phyloP scores from a whole-genome alignment of 2,797 vertebrate species.

The Lycodopsis pacificus region DNA sequence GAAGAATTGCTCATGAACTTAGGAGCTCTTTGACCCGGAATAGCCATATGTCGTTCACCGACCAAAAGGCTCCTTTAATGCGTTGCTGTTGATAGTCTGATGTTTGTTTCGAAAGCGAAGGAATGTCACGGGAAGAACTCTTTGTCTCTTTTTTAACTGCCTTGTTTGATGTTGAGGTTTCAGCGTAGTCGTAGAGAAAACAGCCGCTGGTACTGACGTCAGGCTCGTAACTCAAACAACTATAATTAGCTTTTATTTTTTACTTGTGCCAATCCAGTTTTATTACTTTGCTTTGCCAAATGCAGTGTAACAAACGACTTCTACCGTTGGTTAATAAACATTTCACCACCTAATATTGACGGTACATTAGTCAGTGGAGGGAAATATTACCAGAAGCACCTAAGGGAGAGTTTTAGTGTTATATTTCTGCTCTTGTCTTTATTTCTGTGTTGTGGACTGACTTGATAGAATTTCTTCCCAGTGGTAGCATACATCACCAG shows the following conservation, averaged over 20 bases:
- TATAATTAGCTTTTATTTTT: conserved; percentile 18
- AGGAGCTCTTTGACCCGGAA: conserved; percentile 76
- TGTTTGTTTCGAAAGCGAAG: conserved; percentile 44
- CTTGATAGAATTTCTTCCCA: conserved; percentile 66
- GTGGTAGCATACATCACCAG: conserved; percentile 78
- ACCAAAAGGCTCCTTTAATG: conserved; percentile 46
- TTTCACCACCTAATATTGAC: conserved; percentile 19
- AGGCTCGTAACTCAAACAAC: conserved; percentile 1
- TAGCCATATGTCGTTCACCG: conserved; percentile 50
- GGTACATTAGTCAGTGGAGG: conserved; percentile 25
- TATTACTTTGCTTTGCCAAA: conserved; percentile 7
- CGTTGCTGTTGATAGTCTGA: conserved; percentile 41
- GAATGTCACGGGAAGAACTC: conserved; percentile 41
- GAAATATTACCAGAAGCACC: conserved; percentile 30
- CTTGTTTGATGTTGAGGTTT: conserved; percentile 32
- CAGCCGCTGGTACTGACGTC: not conserved
- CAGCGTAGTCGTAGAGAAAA: conserved; percentile 9
- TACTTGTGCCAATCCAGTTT: conserved; percentile 8
- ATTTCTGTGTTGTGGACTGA: conserved; percentile 47
- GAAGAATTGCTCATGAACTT: conserved; percentile 78
- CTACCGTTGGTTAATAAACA: conserved; percentile 28
- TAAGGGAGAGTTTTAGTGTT: conserved; percentile 15
- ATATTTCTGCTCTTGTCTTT: conserved; percentile 47
- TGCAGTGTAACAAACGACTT: conserved; percentile 8
- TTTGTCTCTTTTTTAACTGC: conserved; percentile 33